Percentiles rank a stretch among this genome's conserved stretches.
Conservation (phyloP, 2,888 invertebrate genomes). For the Meloe dianella region DNA sequence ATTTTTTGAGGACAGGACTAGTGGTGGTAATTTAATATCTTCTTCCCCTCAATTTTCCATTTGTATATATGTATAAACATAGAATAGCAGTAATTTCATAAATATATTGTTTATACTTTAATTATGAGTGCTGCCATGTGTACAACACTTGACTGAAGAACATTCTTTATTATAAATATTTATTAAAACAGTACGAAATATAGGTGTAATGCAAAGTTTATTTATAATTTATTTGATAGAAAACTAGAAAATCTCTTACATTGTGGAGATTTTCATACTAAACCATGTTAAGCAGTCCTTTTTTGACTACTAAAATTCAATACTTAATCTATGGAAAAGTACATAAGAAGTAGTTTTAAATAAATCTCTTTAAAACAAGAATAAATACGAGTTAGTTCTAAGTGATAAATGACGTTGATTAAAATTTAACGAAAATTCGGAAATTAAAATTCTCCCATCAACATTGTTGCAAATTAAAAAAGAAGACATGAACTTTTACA, state of each 20-base stretch:
- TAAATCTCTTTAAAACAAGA: too few species aligned
- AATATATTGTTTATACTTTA: conserved; percentile 48
- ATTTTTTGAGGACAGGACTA: conserved; percentile 14
- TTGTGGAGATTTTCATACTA: conserved; percentile 25
- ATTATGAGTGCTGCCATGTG: conserved; percentile 53
- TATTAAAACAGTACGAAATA: conserved; percentile 35
- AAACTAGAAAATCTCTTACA: too few species aligned
- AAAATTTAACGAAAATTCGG: too few species aligned
- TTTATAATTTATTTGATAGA: conserved; percentile 8
- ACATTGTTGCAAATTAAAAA: too few species aligned
- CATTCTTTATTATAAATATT: conserved; percentile 50
- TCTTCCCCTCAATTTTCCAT: conserved; percentile 37
- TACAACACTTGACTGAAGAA: conserved; percentile 51
- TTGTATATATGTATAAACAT: conserved; percentile 34
- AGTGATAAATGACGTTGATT: too few species aligned
- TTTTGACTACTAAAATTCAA: too few species aligned
- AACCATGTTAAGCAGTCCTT: conserved; percentile 1
- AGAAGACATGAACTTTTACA: too few species aligned
- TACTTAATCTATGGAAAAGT: too few species aligned
- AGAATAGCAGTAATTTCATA: conserved; percentile 47
- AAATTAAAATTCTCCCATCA: too few species aligned
- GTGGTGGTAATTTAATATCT: conserved; percentile 42
- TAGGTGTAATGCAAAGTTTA: background rate
- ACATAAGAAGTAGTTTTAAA: too few species aligned
- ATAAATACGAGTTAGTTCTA: too few species aligned